Evolutionary conservation across 2,113 vertebrate genomes (phyloP).

Genomic region (Paradisaea rubra): DNA sequence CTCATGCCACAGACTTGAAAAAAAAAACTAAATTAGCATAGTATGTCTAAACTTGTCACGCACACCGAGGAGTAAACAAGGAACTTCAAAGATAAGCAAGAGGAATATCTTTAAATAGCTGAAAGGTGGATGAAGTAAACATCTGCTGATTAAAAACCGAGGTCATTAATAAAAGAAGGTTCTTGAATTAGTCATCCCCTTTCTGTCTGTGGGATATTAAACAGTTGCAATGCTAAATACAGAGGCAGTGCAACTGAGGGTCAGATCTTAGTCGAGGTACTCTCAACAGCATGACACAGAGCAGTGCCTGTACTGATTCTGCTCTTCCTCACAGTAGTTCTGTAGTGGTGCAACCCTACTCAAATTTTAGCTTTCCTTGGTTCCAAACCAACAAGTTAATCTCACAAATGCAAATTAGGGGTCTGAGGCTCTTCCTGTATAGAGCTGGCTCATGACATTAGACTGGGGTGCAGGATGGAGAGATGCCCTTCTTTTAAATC

Average conservation of each 20-base stretch:
- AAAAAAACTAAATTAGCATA: background rate
- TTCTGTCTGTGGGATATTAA: background rate
- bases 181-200: conserved; percentile 8
- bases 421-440: background rate
- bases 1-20: background rate
- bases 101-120: background rate
- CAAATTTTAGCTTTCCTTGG: background rate
- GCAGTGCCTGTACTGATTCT: background rate
- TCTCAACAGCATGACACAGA: background rate
- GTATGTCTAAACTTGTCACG: background rate
- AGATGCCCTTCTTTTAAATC: background rate
- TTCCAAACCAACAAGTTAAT: background rate
- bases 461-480: background rate
- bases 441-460: background rate
- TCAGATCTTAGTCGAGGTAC: background rate
- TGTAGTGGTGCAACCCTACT: background rate
- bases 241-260: background rate
- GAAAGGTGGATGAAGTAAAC: background rate
- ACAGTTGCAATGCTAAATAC: background rate
- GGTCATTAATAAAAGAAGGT: conserved; percentile 18
- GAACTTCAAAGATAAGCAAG: conserved; percentile 19
- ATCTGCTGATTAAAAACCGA: conserved; percentile 11
- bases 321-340: background rate
- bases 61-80: background rate
- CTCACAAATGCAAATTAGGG: background rate